These are phyloP conservation scores for Amphilophus citrinellus DNA, from an alignment of 2,113 vertebrate species.

Conservation along the genomic window DNA sequence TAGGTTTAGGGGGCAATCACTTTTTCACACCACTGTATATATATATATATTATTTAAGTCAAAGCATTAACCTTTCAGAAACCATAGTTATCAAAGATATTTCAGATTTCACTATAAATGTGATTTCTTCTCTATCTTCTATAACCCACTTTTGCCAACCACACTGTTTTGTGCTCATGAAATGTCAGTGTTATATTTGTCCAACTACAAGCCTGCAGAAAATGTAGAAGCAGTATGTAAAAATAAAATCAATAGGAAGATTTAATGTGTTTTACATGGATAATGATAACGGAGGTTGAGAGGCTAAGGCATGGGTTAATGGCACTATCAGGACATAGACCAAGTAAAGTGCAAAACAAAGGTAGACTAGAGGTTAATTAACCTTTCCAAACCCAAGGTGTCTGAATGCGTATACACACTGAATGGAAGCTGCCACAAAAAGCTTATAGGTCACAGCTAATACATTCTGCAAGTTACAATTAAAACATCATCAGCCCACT, in stretches of 20 bases:
- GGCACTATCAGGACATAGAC: conserved; percentile 93
- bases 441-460: conserved; percentile 81
- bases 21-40: too few relatives aligned
- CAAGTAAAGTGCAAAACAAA: conserved; percentile 92
- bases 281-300: conserved; percentile 90
- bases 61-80: too few relatives aligned
- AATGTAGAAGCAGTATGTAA: conserved; percentile 47
- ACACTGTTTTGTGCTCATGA: not conserved
- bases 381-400: conserved; percentile 89
- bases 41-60: too few relatives aligned
- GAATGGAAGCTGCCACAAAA: conserved; percentile 87
- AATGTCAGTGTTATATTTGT: conserved; percentile 22
- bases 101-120: too few relatives aligned
- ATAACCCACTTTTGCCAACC: too few relatives aligned
- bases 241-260: conserved; percentile 87
- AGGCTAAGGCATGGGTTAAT: conserved; percentile 94
- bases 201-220: conserved; percentile 30
- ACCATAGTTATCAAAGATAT: too few relatives aligned
- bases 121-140: too few relatives aligned
- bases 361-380: conserved; percentile 96
- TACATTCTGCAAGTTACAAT: conserved; percentile 82
- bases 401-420: conserved; percentile 83
- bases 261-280: conserved; percentile 90
- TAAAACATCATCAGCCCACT: conserved; percentile 83
- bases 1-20: too few relatives aligned